A percentile compares a stretch with the other conserved stretches of the same genome.
These are phyloP conservation scores for Xenopus borealis DNA, from an alignment of 2,113 vertebrate genomes.

Conservation along the genomic window DNA sequence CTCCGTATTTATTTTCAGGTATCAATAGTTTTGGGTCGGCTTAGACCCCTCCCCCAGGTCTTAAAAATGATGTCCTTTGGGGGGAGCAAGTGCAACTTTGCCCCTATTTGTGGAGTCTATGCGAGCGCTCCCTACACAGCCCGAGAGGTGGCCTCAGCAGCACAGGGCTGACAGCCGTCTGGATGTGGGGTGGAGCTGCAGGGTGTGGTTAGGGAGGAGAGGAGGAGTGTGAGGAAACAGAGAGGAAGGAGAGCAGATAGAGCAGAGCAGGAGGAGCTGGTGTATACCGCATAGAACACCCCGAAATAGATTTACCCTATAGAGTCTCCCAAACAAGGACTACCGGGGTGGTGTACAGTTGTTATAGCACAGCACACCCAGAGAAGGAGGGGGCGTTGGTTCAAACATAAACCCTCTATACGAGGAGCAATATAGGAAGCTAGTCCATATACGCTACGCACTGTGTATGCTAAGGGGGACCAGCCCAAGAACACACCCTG, in stretches of 20 bases:
- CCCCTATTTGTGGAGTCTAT: too few relatives aligned
- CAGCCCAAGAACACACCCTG: conserved; percentile 32
- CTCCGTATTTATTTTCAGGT: too few relatives aligned
- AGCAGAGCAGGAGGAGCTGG: background rate
- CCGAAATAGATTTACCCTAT: too few relatives aligned
- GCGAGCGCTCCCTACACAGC: background rate
- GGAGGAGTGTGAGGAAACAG: conserved; percentile 47
- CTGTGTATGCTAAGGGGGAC: background rate
- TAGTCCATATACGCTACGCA: background rate
- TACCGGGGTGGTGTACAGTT: too few relatives aligned
- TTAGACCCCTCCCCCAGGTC: too few relatives aligned
- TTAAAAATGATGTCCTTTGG: too few relatives aligned
- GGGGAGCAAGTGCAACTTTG: too few relatives aligned
- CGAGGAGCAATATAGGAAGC: background rate
- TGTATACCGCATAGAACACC: background rate
- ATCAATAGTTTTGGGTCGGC: too few relatives aligned
- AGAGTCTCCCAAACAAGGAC: background rate
- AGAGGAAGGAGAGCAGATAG: conserved; percentile 15
- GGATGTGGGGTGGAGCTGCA: conserved; percentile 59
- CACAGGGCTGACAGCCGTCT: conserved; percentile 60
- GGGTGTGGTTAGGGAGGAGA: conserved; percentile 60
- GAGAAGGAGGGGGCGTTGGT: background rate
- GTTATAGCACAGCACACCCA: conserved; percentile 32
- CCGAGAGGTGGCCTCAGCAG: conserved; percentile 22
- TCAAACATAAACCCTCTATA: too few relatives aligned